Conservation (phyloP, 1,140 invertebrate species). For the Leptinotarsa undecemlineata region DNA sequence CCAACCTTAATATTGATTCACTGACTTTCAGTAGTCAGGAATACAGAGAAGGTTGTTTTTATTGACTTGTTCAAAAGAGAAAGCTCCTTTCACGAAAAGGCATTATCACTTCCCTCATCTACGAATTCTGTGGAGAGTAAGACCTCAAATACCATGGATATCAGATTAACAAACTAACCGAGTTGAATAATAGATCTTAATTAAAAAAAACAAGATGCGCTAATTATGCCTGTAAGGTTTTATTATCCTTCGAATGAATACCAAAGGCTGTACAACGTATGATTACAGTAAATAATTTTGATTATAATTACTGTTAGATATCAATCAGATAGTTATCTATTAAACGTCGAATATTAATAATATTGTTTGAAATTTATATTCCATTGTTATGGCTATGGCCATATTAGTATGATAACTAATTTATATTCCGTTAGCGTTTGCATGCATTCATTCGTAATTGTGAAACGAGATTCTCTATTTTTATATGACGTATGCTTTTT, state of each 20-base stretch:
- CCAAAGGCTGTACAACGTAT: background rate
- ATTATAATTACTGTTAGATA: conserved; percentile 8
- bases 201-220: background rate
- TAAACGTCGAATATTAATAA: background rate
- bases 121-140: too few species aligned
- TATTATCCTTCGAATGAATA: background rate
- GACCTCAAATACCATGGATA: too few species aligned
- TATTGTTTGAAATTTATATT: conserved; percentile 9
- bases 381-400: background rate
- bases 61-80: too few species aligned
- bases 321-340: conserved; percentile 1
- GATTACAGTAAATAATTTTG: background rate
- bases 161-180: too few species aligned
- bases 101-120: too few species aligned
- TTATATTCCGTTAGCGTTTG: background rate
- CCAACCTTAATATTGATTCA: too few species aligned
- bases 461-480: background rate
- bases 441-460: background rate
- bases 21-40: too few species aligned
- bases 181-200: too few species aligned
- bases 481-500: too few species aligned
- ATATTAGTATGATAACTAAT: too few species aligned
- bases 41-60: too few species aligned
- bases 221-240: background rate
- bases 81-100: too few species aligned